Conservation (phyloP, 2,113 vertebrate species). For the Pyxicephalus adspersus region DNA sequence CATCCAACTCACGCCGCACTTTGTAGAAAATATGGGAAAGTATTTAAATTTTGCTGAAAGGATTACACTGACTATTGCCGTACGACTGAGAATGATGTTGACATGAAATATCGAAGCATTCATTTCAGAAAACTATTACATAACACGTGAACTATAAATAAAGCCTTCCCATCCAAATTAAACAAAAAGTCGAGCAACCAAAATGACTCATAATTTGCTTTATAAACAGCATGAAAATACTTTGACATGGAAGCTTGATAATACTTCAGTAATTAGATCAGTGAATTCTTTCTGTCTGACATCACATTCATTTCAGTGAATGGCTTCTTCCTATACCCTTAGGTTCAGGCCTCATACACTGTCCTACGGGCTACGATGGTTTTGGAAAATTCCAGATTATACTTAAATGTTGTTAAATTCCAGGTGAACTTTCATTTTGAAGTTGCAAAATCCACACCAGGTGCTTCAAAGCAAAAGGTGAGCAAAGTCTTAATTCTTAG, state of each 20-base stretch:
- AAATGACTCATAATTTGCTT: slow-evolving; percentile 84
- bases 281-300: slow-evolving; percentile 85
- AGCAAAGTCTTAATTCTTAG: too few relatives aligned
- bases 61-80: slow-evolving; percentile 67
- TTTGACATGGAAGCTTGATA: slow-evolving; percentile 85
- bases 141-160: slow-evolving; percentile 83
- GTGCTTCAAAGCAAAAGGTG: too few relatives aligned
- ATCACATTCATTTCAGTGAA: slow-evolving; percentile 76
- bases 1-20: slow-evolving; percentile 58
- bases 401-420: not conserved
- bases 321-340: slow-evolving; percentile 83
- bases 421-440: too few relatives aligned
- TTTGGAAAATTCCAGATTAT: not conserved
- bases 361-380: not conserved
- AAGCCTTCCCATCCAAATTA: slow-evolving; percentile 78
- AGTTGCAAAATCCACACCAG: too few relatives aligned
- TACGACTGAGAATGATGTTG: slow-evolving; percentile 66
- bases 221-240: slow-evolving; percentile 81
- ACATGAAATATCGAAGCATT: slow-evolving; percentile 73
- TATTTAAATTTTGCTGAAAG: slow-evolving; percentile 71
- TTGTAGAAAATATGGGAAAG: slow-evolving; percentile 64
- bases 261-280: slow-evolving; percentile 87
- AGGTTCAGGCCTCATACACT: not conserved
- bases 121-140: slow-evolving; percentile 79
- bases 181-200: slow-evolving; percentile 82